Percentiles rank a stretch among this genome's conserved stretches.
phyloP scores from a whole-genome alignment of 37 sponge, comb jelly and placozoan genomes.

The Crambe crambe region DNA sequence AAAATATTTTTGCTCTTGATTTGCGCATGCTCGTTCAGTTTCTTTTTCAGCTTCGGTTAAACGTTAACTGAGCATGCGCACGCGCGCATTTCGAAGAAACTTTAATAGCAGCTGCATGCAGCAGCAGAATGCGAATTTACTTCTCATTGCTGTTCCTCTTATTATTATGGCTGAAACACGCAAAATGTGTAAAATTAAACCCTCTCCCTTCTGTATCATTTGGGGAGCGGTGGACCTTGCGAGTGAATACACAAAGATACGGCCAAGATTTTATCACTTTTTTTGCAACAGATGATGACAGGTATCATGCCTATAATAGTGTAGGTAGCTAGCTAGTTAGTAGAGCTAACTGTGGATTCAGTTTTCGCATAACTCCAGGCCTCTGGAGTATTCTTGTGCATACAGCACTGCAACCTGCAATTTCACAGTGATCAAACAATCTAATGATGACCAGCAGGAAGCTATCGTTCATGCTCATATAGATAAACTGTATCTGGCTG shows the following conservation, averaged over 20 bases:
- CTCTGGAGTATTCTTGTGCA: slow-evolving; percentile 11
- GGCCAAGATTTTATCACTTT: slow-evolving; percentile 4
- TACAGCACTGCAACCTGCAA: slow-evolving; percentile 4
- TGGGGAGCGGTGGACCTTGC: slow-evolving; percentile 1
- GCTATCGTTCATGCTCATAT: neutral
- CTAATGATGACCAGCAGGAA: neutral
- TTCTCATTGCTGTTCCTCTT: too few relatives aligned
- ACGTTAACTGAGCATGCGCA: too few relatives aligned
- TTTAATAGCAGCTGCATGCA: too few relatives aligned
- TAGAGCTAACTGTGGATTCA: neutral
- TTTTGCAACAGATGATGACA: slow-evolving; percentile 11
- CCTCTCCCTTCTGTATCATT: neutral
- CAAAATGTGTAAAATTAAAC: too few relatives aligned
- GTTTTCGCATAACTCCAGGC: slow-evolving; percentile 6
- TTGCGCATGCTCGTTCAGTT: too few relatives aligned
- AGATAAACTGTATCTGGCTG: neutral
- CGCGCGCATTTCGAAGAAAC: too few relatives aligned
- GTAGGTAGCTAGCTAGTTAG: too few relatives aligned
- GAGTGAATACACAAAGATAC: neutral
- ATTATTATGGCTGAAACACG: too few relatives aligned
- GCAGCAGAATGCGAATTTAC: too few relatives aligned
- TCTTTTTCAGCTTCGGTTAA: too few relatives aligned
- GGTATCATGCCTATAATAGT: too few relatives aligned
- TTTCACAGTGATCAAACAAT: neutral
- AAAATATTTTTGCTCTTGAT: too few relatives aligned